Evolutionary conservation across 2,797 vertebrate genomes (phyloP), one percentile per base, ranked within the genome.

Genomic region (Lepilemur ruficaudatus): DNA sequence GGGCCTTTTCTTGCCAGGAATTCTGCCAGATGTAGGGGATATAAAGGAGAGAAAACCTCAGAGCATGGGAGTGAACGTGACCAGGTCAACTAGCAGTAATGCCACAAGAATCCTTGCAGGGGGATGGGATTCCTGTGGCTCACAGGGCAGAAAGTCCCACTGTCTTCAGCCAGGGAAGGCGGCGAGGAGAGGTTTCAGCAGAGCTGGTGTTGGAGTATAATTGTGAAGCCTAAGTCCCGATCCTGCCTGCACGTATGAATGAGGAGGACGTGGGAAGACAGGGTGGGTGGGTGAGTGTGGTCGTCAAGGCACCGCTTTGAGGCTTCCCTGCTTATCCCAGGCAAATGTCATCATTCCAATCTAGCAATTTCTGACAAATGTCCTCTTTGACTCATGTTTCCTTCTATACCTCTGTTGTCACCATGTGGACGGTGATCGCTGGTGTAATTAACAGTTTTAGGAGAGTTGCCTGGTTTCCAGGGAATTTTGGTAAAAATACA

Each of bases 391-490:
- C 38, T 59, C 84, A 57, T 63, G 23, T 87, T 93, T 87, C 80
- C 81, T 93, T 87, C 28, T 75, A 7, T 65, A 48, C 20, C 23
- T 95, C 92, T 93, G 73, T 69, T 91, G 76, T 93, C 20, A 59
- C 41, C 30, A 25, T 14, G 9, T 65, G 11, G 28, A 85, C 12
- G 15, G 52, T 55, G 41, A 84, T 22, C 80, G 9, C 69, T 61
- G 25, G 32, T 75, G 1, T 92, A 70, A 69, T 93, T 93, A 82
- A 83, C 76, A 95, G 61, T 84, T 93, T 84, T 75, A 92, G 61
- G 46, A 91, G 67, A 92, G 70, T 41, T 86, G 20, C 11, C 38
- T 76, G 20, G 11, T 88, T 86, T 94, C 81, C 32, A 14, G 23
- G 38, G 23, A 90, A 92, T 85, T 88, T 76, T 92, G 43, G 46